Evolutionary conservation across 2,113 vertebrate genomes (phyloP).

Genomic region (Raja brachyura): DNA sequence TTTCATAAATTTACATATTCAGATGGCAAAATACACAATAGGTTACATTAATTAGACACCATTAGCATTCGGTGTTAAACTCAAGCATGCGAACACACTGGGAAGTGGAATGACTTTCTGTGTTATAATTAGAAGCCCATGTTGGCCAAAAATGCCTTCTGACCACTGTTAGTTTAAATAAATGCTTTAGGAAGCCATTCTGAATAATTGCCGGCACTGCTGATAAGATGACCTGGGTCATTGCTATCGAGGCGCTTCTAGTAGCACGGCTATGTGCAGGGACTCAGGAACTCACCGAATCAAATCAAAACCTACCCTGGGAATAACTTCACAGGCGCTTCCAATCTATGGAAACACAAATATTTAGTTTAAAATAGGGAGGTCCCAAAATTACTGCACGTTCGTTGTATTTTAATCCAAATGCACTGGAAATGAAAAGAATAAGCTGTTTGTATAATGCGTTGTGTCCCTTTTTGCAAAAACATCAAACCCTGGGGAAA

Average conservation of each 20-base stretch:
- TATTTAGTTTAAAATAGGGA: background rate
- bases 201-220: background rate
- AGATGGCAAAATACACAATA: background rate
- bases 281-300: background rate
- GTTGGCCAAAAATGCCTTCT: background rate
- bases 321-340: background rate
- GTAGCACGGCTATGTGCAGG: background rate
- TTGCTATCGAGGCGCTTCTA: background rate
- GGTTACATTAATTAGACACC: background rate
- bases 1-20: constrained; percentile 15
- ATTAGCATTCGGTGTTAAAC: background rate
- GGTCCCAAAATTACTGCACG: background rate
- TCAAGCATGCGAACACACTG: background rate
- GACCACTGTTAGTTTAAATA: background rate
- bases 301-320: background rate
- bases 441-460: background rate
- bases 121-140: background rate
- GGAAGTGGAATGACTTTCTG: background rate
- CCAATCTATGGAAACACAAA: background rate
- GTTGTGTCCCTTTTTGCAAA: background rate
- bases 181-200: background rate
- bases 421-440: background rate
- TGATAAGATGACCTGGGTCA: background rate
- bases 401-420: background rate
- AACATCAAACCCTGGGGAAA: background rate